Conservation (phyloP, 2,113 vertebrate genomes). For the Prietella phreatophila region DNA sequence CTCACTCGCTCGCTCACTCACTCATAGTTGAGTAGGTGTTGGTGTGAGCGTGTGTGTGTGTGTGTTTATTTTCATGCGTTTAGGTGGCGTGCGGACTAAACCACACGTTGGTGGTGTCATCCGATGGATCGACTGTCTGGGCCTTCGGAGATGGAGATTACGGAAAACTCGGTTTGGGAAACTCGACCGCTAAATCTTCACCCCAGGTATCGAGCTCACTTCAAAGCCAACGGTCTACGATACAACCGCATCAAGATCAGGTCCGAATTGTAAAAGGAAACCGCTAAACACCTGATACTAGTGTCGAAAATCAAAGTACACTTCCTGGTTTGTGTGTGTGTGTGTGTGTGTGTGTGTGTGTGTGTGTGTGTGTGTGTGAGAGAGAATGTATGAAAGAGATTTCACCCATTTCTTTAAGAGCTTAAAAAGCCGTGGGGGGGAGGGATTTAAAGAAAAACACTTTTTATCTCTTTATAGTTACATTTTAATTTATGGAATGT, state of each 20-base stretch:
- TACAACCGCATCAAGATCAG: background rate
- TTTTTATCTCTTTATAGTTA: background rate
- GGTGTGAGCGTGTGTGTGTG: background rate
- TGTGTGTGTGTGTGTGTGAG: background rate
- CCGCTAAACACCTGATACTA: background rate
- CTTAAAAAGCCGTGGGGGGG: background rate
- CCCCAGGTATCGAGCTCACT: constrained; percentile 67
- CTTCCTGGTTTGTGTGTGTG: background rate
- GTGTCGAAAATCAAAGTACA: background rate
- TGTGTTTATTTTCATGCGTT: background rate
- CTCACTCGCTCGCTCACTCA: background rate
- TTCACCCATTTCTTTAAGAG: background rate
- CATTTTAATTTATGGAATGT: background rate
- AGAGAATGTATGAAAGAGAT: background rate
- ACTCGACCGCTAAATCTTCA: constrained; percentile 76
- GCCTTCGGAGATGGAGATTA: constrained; percentile 80
- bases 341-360: background rate
- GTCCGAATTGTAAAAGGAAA: background rate
- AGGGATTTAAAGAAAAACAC: too few species aligned
- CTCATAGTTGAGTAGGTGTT: background rate
- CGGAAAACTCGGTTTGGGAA: constrained; percentile 76
- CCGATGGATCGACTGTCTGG: constrained; percentile 76
- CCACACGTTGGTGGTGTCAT: constrained; percentile 76
- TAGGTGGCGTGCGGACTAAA: constrained; percentile 81
- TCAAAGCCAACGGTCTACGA: background rate